Conservation (phyloP, 2,888 invertebrate genomes). For the Pristionchus exspectatus region DNA sequence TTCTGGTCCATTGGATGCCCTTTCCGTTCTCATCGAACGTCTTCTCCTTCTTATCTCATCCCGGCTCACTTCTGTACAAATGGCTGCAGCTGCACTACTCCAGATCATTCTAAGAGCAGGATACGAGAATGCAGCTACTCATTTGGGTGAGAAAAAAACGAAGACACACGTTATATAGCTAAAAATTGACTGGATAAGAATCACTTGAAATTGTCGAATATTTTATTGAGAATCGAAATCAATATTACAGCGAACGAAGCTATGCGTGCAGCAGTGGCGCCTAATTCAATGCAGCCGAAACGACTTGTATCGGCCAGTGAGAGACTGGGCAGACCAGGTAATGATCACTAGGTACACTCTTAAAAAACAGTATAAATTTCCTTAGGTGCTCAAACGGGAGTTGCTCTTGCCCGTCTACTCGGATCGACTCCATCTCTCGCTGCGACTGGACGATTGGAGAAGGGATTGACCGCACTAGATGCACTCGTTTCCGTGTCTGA, state of each 20-base stretch:
- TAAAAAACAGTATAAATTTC: too few species aligned
- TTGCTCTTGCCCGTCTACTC: slow-evolving; percentile 94
- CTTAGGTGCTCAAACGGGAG: slow-evolving; percentile 86
- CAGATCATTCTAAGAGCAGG: slow-evolving; percentile 75
- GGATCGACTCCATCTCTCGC: slow-evolving; percentile 86
- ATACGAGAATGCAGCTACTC: slow-evolving; percentile 70
- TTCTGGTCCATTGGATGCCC: slow-evolving; percentile 72
- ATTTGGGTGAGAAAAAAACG: slow-evolving; percentile 57
- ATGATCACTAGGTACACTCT: neutral
- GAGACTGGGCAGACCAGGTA: slow-evolving; percentile 67
- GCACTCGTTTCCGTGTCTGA: slow-evolving; percentile 63
- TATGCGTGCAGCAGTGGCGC: slow-evolving; percentile 45
- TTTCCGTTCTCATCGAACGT: slow-evolving; percentile 72
- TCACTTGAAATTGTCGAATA: neutral
- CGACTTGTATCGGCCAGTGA: slow-evolving; percentile 61
- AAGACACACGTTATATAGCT: too few species aligned
- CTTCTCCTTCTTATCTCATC: slow-evolving; percentile 66
- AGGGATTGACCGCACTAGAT: slow-evolving; percentile 85
- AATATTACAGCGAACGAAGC: slow-evolving; percentile 29
- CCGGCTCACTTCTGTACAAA: slow-evolving; percentile 72
- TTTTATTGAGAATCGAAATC: too few species aligned
- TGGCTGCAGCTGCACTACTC: slow-evolving; percentile 75
- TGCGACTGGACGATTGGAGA: slow-evolving; percentile 52
- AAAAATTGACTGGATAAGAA: neutral
- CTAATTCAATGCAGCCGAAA: slow-evolving; percentile 42